Evolutionary conservation across 2,797 vertebrate species (phyloP).

Genomic region (Siniperca obscura): DNA sequence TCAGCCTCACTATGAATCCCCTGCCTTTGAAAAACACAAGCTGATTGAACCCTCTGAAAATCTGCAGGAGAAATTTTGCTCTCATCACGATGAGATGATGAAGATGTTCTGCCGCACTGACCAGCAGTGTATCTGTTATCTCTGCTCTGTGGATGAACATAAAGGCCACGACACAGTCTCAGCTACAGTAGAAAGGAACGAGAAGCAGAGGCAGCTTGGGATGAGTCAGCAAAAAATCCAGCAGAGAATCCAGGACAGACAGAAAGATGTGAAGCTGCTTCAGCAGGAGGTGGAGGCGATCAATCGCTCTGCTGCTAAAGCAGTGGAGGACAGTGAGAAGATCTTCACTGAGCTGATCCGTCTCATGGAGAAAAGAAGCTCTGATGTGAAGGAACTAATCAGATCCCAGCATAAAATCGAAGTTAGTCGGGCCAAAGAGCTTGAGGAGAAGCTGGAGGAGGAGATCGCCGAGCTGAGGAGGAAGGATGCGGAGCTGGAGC

Average conservation of each 20-base stretch:
- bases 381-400: conserved; percentile 24
- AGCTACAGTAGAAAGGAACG: not conserved
- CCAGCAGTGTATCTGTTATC: too few relatives aligned
- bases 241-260: conserved; percentile 1
- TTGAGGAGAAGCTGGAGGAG: conserved; percentile 12
- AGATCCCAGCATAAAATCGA: conserved; percentile 22
- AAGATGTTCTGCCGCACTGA: conserved; percentile 46
- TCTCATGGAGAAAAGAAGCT: conserved; percentile 21
- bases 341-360: not conserved
- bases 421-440: not conserved
- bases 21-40: conserved; percentile 39
- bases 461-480: not conserved
- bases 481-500: conserved; percentile 19
- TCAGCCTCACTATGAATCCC: conserved; percentile 25
- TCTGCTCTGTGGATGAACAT: too few relatives aligned
- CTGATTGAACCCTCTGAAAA: conserved; percentile 7
- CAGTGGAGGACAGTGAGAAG: not conserved
- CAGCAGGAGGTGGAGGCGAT: conserved; percentile 20
- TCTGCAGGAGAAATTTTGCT: conserved; percentile 40
- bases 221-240: not conserved
- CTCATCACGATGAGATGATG: not conserved
- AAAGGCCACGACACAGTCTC: conserved; percentile 34
- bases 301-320: conserved; percentile 27
- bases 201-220: conserved; percentile 1
- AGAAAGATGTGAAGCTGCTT: conserved; percentile 16